Evolutionary conservation across 2,113 vertebrate genomes (phyloP).

Genomic region (Capra hircus): DNA sequence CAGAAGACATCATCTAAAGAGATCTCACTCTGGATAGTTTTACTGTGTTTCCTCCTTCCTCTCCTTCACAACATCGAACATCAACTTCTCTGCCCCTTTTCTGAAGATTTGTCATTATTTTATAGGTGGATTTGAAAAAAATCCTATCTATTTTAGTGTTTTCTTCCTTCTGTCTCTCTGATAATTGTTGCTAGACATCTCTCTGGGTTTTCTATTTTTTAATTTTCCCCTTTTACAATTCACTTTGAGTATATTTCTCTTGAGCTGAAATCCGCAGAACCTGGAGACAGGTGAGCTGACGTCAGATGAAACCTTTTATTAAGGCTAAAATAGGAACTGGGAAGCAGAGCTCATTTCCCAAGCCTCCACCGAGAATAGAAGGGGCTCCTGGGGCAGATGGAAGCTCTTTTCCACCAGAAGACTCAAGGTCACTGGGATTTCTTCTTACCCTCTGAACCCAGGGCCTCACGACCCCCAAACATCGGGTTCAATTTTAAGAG

Average conservation of each 20-base stretch:
- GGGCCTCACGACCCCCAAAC: not conserved
- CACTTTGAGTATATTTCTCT: not conserved
- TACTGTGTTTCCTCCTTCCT: not conserved
- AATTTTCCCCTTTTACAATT: not conserved
- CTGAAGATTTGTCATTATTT: not conserved
- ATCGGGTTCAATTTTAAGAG: not conserved
- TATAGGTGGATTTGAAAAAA: not conserved
- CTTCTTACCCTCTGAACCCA: not conserved
- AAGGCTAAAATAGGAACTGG: not conserved
- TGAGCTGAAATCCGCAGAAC: not conserved
- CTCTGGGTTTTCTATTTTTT: not conserved
- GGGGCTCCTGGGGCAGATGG: not conserved
- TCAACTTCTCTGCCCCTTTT: not conserved
- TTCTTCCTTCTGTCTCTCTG: not conserved
- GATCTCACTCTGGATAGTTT: not conserved
- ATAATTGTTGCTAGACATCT: not conserved
- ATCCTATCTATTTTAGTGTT: not conserved
- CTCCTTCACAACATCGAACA: not conserved
- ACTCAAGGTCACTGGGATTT: not conserved
- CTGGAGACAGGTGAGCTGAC: not conserved
- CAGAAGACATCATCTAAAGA: not conserved
- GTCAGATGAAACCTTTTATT: not conserved
- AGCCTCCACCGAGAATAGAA: not conserved
- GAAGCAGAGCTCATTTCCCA: not conserved
- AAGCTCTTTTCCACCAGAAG: not conserved